phyloP scores from a whole-genome alignment of 2,888 invertebrate species.

The Hofmannophila pseudospretella region DNA sequence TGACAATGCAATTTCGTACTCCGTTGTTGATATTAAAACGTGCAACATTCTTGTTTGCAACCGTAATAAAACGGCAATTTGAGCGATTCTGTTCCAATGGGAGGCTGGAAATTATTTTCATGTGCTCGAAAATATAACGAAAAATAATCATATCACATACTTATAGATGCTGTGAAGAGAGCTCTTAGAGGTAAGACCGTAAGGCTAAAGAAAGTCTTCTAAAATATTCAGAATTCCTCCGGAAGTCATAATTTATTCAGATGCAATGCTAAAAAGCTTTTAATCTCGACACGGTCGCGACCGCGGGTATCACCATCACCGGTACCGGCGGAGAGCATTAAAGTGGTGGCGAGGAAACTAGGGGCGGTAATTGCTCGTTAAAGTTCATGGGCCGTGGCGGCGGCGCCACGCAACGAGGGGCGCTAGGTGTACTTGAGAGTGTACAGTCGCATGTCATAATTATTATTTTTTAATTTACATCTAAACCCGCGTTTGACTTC shows the following conservation, averaged over 20 bases:
- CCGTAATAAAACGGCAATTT: background rate
- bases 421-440: constrained; percentile 1
- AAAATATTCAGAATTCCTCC: no score
- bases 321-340: constrained; percentile 25
- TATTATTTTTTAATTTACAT: no score
- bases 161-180: no score
- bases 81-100: background rate
- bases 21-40: background rate
- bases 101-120: no score
- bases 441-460: constrained; percentile 1
- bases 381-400: constrained; percentile 58
- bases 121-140: no score
- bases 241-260: background rate
- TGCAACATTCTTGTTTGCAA: no score
- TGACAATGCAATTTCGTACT: constrained; percentile 13
- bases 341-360: constrained; percentile 32
- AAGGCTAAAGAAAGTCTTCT: no score
- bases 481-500: no score
- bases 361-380: constrained; percentile 57
- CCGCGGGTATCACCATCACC: constrained; percentile 25
- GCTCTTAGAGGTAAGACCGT: no score
- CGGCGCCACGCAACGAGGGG: constrained; percentile 17
- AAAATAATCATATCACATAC: no score
- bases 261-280: constrained; percentile 10
- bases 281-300: constrained; percentile 12